Percentiles rank a stretch among this genome's conserved stretches.
Evolutionary conservation across 2,888 invertebrate genomes (phyloP).

Genomic region (Eucriotettix oculatus): DNA sequence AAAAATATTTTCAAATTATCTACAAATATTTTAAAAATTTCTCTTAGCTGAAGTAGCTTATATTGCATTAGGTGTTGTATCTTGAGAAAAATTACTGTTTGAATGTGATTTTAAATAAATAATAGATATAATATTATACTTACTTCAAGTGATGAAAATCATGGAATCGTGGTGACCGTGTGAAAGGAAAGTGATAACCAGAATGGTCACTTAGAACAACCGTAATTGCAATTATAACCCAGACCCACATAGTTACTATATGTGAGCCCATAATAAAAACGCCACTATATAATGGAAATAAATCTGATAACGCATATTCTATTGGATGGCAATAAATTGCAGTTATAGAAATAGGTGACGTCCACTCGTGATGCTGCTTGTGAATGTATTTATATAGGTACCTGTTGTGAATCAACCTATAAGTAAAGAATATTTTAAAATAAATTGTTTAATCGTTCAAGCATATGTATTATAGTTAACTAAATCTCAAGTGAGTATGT

Average conservation of each 20-base stretch:
- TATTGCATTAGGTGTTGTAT: background rate
- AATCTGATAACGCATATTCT: constrained; percentile 29
- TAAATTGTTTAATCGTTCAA: too few species aligned
- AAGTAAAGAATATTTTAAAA: background rate
- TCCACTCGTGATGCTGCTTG: constrained; percentile 37
- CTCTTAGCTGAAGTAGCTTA: too few species aligned
- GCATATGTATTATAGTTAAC: too few species aligned
- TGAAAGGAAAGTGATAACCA: constrained; percentile 34
- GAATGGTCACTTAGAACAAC: constrained; percentile 32
- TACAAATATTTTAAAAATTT: background rate
- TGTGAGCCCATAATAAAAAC: constrained; percentile 22
- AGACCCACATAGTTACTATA: constrained; percentile 22
- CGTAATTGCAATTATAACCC: constrained; percentile 26
- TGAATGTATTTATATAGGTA: constrained; percentile 31
- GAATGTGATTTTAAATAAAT: too few species aligned
- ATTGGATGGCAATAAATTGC: constrained; percentile 30
- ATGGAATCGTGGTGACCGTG: constrained; percentile 33
- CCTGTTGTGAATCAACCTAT: constrained; percentile 30
- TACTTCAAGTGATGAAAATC: constrained; percentile 34
- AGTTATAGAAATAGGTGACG: constrained; percentile 31
- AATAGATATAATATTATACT: background rate
- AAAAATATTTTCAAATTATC: background rate
- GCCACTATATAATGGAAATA: constrained; percentile 28
- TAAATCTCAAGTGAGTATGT: too few species aligned
- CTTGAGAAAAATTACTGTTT: background rate